phyloP scores from a whole-genome alignment of 1,140 invertebrate species.

The Hylaeus volcanicus region DNA sequence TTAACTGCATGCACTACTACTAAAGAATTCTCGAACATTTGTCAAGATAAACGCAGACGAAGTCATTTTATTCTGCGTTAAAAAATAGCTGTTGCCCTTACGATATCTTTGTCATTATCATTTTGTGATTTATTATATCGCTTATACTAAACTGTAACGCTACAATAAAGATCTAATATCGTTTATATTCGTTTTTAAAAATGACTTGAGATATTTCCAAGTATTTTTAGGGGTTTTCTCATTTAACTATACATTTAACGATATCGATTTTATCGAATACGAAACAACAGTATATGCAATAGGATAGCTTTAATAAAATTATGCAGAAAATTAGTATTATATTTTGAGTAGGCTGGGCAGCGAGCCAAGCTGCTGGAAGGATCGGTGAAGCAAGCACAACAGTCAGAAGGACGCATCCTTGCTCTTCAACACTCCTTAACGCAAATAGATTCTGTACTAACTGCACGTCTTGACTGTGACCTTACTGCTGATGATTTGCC shows the following conservation, averaged over 20 bases:
- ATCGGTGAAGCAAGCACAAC: slow-evolving; percentile 89
- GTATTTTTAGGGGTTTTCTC: not conserved
- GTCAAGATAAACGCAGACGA: not conserved
- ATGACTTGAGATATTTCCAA: not conserved
- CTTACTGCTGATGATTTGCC: slow-evolving; percentile 90
- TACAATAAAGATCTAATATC: not conserved
- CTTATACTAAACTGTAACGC: not conserved
- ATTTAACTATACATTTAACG: not conserved
- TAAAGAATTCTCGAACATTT: not conserved
- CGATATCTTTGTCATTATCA: not conserved
- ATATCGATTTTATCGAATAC: not conserved
- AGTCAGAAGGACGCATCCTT: slow-evolving; percentile 88
- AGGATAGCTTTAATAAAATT: slow-evolving; percentile 14
- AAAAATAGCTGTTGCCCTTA: slow-evolving; percentile 12
- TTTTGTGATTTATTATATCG: not conserved
- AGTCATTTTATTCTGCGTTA: slow-evolving; percentile 1
- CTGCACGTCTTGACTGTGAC: slow-evolving; percentile 88
- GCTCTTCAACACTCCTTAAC: slow-evolving; percentile 89
- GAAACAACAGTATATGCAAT: not conserved
- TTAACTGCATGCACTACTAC: slow-evolving; percentile 54
- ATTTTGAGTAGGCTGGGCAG: slow-evolving; percentile 84
- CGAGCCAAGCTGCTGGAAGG: slow-evolving; percentile 87
- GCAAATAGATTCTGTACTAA: slow-evolving; percentile 86
- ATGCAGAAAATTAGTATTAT: slow-evolving; percentile 56
- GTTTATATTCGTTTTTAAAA: not conserved